A percentile compares a stretch with the other conserved stretches of the same genome.
Conservation (phyloP, 2,888 invertebrate species). For the Blera fallax region DNA sequence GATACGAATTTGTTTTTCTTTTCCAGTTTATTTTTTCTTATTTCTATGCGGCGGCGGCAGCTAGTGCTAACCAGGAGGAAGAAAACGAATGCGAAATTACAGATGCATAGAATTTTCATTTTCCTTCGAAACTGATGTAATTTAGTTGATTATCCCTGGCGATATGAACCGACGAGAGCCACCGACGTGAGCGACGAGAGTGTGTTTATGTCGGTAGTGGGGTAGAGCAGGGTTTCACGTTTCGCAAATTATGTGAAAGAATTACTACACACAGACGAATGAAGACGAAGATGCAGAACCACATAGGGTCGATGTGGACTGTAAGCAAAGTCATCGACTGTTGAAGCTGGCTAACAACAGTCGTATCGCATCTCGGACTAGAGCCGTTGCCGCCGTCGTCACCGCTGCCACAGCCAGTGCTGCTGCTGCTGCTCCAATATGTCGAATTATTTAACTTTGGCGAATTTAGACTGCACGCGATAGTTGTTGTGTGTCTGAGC, state of each 20-base stretch:
- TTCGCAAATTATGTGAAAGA: conserved; percentile 69
- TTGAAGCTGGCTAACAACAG: conserved; percentile 8
- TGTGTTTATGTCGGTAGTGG: neutral
- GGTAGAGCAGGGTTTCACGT: conserved; percentile 53
- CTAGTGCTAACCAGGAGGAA: conserved; percentile 52
- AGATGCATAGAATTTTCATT: conserved; percentile 72
- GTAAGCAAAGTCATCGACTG: conserved; percentile 66
- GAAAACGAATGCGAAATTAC: conserved; percentile 69
- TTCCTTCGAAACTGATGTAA: conserved; percentile 72
- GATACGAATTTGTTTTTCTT: conserved; percentile 2
- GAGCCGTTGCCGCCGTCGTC: neutral
- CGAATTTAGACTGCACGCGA: conserved; percentile 66
- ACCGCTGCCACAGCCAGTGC: neutral
- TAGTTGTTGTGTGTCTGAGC: conserved; percentile 24
- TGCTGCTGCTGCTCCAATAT: conserved; percentile 34
- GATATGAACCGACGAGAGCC: conserved; percentile 58
- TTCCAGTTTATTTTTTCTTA: too few species aligned
- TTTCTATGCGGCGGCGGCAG: neutral
- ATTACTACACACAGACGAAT: conserved; percentile 33
- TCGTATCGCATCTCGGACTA: conserved; percentile 47
- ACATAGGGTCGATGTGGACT: conserved; percentile 33
- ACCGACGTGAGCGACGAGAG: neutral
- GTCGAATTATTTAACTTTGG: conserved; percentile 70
- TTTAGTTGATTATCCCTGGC: conserved; percentile 70
- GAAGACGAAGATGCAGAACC: neutral